Percentiles rank a stretch among this genome's conserved stretches.
Conservation (phyloP, 2,113 vertebrate species). For the Anoplopoma fimbria region DNA sequence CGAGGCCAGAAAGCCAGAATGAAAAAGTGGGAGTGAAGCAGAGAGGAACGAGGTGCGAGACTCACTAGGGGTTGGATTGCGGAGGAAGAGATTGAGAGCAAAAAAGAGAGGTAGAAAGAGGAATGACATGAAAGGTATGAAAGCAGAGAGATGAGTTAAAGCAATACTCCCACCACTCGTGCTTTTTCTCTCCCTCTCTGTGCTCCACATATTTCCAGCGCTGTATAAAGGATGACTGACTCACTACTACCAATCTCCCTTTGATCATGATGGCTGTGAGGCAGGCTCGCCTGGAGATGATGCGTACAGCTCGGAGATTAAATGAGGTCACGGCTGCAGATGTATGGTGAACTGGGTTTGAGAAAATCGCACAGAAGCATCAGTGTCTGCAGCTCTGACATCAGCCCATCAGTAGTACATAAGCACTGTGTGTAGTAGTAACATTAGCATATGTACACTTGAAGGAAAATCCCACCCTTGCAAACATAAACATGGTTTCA, state of each 20-base stretch:
- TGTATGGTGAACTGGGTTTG: constrained; percentile 32
- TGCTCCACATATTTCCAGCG: constrained; percentile 60
- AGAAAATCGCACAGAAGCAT: constrained; percentile 29
- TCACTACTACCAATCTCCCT: constrained; percentile 69
- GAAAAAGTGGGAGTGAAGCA: constrained; percentile 36
- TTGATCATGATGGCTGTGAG: constrained; percentile 73
- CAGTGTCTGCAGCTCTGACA: constrained; percentile 45
- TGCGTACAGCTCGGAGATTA: constrained; percentile 48
- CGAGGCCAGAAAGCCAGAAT: constrained; percentile 45
- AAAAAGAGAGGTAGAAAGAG: constrained; percentile 38
- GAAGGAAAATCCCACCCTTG: constrained; percentile 12
- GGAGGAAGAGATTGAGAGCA: constrained; percentile 34
- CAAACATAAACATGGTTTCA: neutral
- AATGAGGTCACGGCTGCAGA: constrained; percentile 72
- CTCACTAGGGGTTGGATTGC: constrained; percentile 33
- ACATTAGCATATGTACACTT: constrained; percentile 13
- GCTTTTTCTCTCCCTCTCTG: constrained; percentile 30
- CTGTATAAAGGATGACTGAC: constrained; percentile 68
- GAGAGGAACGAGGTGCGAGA: constrained; percentile 53
- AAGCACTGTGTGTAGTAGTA: constrained; percentile 16
- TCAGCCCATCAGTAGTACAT: constrained; percentile 19
- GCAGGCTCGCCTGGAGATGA: constrained; percentile 42
- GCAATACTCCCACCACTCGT: constrained; percentile 61
- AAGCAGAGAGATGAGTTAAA: constrained; percentile 62
- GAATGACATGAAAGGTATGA: constrained; percentile 62